Base-by-base conservation (phyloP, 2,797 vertebrate genomes). In the Macropodus opercularis region DNA sequence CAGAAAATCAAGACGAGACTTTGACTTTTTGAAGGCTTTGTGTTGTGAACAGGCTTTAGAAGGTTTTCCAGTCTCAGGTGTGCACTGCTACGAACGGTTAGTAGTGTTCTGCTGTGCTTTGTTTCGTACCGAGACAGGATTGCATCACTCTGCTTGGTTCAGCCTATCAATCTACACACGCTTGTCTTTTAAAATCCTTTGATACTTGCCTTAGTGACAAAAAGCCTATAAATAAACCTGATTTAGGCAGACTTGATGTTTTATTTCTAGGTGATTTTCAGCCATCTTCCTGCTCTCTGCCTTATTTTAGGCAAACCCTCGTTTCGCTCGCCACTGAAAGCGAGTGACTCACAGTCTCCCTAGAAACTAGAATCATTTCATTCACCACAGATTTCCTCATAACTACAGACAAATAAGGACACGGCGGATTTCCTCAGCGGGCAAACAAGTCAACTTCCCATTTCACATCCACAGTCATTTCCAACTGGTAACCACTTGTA, bases 371-470 rank as follows among this genome's bases (percentile, higher is more conserved):
- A 71, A 75, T 70, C 57, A 19, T 57, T 72, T 74, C 67, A 84
- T 72, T 81, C 62, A 79, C 61, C 60, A 41, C 48, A 58, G n/a
- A 47, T 88, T 86, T 87, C 84, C 72, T 86, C 78, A 84, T 56
- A 67, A 77, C 47, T 61, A 35, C 69, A 42, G 62, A 72, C 76
- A 81, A 75, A 86, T 87, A 86, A 84, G 81, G 75, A 81, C 83
- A 85, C 8, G n/a, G 43, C 69, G 77, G 87, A 90, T 89, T 85
- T 91, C 85, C 87, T 87, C 79, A 22, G 54, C 56, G 42, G 67
- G 34, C 40, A 6, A 56, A 61, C 61, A 57, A 69, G 44, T 31
- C 17, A 60, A 80, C 76, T 83, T 90, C 87, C 67, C 70, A 52
- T 44, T 81, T 78, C 40, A 6, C 69, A 47, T 54, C 46, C 76